A percentile compares a stretch with the other conserved stretches of the same genome.
These are phyloP conservation scores for Periphyllus acericola DNA, from an alignment of 2,888 invertebrate species.

Conservation along the genomic window DNA sequence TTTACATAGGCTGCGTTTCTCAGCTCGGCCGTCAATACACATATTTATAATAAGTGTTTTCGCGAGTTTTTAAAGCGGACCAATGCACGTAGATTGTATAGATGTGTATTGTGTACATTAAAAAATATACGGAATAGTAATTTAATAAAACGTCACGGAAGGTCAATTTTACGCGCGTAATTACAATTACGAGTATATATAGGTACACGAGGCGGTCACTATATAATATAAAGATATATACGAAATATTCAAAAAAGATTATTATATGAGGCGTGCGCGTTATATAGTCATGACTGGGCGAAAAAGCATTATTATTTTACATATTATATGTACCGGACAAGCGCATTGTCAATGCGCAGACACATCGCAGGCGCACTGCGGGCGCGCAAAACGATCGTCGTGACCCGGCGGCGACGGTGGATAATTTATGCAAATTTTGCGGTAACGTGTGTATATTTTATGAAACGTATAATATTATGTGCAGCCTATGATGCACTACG, in stretches of 20 bases:
- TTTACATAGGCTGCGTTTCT: no score
- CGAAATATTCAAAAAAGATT: neutral
- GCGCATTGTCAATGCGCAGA: slow-evolving; percentile 13
- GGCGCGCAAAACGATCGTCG: slow-evolving; percentile 15
- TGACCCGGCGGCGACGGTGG: slow-evolving; percentile 14
- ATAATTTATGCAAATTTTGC: slow-evolving; percentile 57
- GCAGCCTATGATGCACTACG: no score
- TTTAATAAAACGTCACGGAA: slow-evolving; percentile 11
- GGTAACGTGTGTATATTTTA: neutral
- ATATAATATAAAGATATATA: no score
- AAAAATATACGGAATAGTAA: neutral
- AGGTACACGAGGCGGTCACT: neutral
- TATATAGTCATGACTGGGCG: neutral
- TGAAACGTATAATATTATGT: neutral
- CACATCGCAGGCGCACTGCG: neutral
- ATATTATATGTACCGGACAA: neutral
- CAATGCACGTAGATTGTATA: neutral
- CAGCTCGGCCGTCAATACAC: no score
- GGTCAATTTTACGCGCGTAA: slow-evolving; percentile 5
- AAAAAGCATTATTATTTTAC: slow-evolving; percentile 25
- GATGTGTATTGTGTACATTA: neutral
- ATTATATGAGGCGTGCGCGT: neutral
- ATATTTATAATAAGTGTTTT: no score
- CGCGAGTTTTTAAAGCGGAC: neutral
- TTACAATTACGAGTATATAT: no score